phyloP scores from a whole-genome alignment of 2,888 invertebrate species.

The Lissonota sp. region DNA sequence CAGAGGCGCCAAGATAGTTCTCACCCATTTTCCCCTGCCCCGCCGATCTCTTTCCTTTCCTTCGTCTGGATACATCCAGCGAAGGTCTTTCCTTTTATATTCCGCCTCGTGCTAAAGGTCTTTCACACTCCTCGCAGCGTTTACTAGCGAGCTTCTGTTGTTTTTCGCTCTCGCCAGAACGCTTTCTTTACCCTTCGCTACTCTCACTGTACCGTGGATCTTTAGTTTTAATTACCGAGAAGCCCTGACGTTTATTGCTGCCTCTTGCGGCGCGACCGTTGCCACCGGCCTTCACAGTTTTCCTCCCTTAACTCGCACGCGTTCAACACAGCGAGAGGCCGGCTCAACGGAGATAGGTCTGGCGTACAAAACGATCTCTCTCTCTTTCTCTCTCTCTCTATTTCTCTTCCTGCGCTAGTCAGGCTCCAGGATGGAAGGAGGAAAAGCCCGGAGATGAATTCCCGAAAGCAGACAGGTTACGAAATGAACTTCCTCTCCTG shows the following conservation, averaged over 20 bases:
- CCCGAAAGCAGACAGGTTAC: slow-evolving; percentile 76
- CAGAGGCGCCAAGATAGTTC: slow-evolving; percentile 20
- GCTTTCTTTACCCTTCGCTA: too few relatives aligned
- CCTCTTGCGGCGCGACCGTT: slow-evolving; percentile 75
- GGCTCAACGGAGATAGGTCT: slow-evolving; percentile 44
- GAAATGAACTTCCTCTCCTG: slow-evolving; percentile 74
- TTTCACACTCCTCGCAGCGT: slow-evolving; percentile 26
- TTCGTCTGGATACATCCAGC: slow-evolving; percentile 7
- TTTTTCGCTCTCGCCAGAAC: slow-evolving; percentile 76
- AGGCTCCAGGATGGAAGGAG: slow-evolving; percentile 62
- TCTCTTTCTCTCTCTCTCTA: slow-evolving; percentile 5
- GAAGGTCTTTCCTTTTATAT: slow-evolving; percentile 32
- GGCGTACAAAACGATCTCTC: slow-evolving; percentile 46
- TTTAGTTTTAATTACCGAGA: slow-evolving; percentile 82
- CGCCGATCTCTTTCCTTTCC: slow-evolving; percentile 9
- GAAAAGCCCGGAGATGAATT: slow-evolving; percentile 76
- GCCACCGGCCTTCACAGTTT: slow-evolving; percentile 38
- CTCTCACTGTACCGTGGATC: slow-evolving; percentile 68
- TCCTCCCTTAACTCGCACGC: slow-evolving; percentile 32
- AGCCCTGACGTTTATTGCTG: slow-evolving; percentile 82
- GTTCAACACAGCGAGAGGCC: slow-evolving; percentile 28
- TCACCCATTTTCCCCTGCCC: slow-evolving; percentile 6
- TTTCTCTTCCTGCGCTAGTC: slow-evolving; percentile 47
- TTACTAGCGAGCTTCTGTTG: slow-evolving; percentile 73
- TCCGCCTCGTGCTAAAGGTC: slow-evolving; percentile 3